Evolutionary conservation across 2,113 vertebrate species (phyloP), one percentile per base, ranked within the genome.

Genomic region (Campylomormyrus tamandua): DNA sequence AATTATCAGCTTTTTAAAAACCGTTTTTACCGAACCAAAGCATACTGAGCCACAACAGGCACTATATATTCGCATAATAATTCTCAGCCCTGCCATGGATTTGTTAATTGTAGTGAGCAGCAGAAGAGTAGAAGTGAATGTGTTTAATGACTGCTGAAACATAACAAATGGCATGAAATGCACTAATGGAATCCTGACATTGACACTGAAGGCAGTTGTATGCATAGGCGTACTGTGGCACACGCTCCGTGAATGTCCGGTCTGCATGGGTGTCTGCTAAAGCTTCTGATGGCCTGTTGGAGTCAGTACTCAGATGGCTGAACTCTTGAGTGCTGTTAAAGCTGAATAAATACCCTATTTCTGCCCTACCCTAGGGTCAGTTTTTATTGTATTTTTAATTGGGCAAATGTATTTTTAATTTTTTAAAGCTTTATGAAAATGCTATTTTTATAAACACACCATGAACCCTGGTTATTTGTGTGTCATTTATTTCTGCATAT

Each of bases 41-140:
- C 27, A 77, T 19, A 77, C 5, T 17, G 27, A 39, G 70, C 13
- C 70, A 17, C 27, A 17, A 2, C 70, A 39, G 70, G 70, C 13
- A 39, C 70, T 77, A 6, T 77, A 39, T 77, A 77, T 10, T 77
- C 0, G 13, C n/a, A 39, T 77, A 35, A 77, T 39, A 39, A 4
- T 31, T 46, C 6, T 24, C 10, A 70, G 39, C 70, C 31, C 42
- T n/a, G 50, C 83, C 88, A 88, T 49, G 90, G 89, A 93, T 94
- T 92, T 93, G 92, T 93, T 95, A 93, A 94, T 95, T 94, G 93
- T n/a, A 90, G 90, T 91, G 92, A 90, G 91, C 91, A 87, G 50
- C 87, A 92, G n/a, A 92, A 91, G 52, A 88, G 70, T 86, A 89
- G 52, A 90, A 42, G 88, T 83, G 35, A 24, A 70, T 89, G 88